Percentiles rank a stretch among this genome's conserved stretches.
Evolutionary conservation across 1,140 invertebrate species (phyloP).

Genomic region (Mactra quadrangularis): DNA sequence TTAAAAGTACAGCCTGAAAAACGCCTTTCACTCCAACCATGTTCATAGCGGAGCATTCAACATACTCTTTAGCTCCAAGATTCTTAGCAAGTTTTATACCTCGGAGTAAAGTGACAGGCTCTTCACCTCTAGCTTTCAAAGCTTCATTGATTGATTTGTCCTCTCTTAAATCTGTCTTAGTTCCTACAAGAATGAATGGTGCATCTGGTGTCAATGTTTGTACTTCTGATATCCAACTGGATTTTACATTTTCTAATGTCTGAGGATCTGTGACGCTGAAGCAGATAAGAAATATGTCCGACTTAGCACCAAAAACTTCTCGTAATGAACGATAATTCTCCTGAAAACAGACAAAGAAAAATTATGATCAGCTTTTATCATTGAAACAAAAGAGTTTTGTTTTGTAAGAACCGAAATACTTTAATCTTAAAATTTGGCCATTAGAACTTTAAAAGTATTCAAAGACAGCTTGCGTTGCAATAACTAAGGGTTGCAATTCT

Average conservation of each 20-base stretch:
- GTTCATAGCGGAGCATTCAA: conserved; percentile 92
- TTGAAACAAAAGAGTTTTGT: no score
- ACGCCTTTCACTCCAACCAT: conserved; percentile 72
- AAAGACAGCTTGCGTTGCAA: no score
- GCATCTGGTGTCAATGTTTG: conserved; percentile 91
- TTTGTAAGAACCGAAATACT: no score
- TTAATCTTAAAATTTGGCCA: no score
- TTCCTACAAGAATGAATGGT: conserved; percentile 92
- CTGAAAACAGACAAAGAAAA: no score
- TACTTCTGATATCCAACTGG: conserved; percentile 89
- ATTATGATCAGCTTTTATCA: no score
- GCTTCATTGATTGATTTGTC: conserved; percentile 87
- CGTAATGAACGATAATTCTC: conserved; percentile 97
- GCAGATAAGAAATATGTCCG: conserved; percentile 99
- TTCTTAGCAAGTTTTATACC: conserved; percentile 89
- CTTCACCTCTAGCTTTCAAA: conserved; percentile 93
- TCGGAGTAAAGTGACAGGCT: conserved; percentile 89
- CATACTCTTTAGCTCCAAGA: conserved; percentile 92
- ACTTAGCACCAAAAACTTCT: conserved; percentile 97
- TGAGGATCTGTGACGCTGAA: conserved; percentile 99
- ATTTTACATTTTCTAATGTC: conserved; percentile 98
- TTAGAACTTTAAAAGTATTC: no score
- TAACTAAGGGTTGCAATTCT: no score
- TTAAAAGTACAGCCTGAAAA: conserved; percentile 73
- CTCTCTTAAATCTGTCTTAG: conserved; percentile 78